A percentile compares a stretch with the other conserved stretches of the same genome.
Conservation (phyloP, 2,113 vertebrate species). For the Alectura lathami region DNA sequence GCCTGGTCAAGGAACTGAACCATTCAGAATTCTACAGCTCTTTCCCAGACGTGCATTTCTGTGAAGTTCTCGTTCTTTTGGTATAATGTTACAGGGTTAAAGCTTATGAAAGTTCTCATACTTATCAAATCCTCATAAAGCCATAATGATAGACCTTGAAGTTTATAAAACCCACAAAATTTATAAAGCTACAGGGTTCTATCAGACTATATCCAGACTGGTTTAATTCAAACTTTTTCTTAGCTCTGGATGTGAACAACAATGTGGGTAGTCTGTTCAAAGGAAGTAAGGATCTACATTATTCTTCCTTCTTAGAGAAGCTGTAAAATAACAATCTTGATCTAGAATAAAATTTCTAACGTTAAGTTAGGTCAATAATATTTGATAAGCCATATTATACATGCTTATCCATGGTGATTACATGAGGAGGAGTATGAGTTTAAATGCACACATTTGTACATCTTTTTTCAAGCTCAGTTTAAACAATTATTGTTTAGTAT, state of each 20-base stretch:
- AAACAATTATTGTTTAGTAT: neutral
- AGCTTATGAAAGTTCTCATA: neutral
- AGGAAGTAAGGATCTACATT: neutral
- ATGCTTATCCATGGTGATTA: neutral
- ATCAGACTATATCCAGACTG: neutral
- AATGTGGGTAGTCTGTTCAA: neutral
- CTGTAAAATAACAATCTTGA: neutral
- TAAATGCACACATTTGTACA: neutral
- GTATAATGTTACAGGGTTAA: neutral
- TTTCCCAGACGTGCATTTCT: neutral
- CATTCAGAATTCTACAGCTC: neutral
- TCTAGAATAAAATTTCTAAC: neutral
- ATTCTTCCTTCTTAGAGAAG: neutral
- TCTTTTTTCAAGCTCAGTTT: neutral
- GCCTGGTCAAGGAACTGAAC: neutral
- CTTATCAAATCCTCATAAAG: neutral
- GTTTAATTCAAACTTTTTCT: neutral
- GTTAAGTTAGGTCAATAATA: neutral
- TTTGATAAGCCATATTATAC: neutral
- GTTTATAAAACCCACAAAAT: neutral
- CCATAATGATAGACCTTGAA: neutral
- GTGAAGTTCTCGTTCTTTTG: neutral
- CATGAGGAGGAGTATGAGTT: neutral
- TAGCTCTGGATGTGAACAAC: neutral
- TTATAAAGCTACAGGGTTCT: neutral